Evolutionary conservation across 2,888 invertebrate genomes (phyloP), one percentile per base, ranked within the genome.

Genomic region (Andrena hattorfiana): DNA sequence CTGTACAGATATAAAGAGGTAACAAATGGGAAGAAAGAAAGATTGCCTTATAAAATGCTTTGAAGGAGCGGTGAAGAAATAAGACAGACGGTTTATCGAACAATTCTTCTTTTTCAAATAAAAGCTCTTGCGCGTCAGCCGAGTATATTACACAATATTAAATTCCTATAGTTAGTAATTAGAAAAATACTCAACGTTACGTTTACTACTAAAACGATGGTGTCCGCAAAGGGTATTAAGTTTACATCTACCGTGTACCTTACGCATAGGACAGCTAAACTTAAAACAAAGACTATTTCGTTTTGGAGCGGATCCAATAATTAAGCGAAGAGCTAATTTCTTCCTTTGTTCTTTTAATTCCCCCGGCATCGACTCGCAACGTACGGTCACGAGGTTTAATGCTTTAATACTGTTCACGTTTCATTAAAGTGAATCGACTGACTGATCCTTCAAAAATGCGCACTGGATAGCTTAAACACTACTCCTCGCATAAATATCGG

Each of bases 391-490:
- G 54, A 48, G 23, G 60, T 49, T 70, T 62, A 67, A 60, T 10
- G 42, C 60, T 69, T 49, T 81, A 81, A 81, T 81, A 81, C 81
- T 81, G 81, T 68, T 51, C 35, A 20, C 63, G 28, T 60, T 30
- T 48, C 23, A 64, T 20, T 28, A 49, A 32, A 23, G 30, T n/a
- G 30, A n/a, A 13, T 76, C 30, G 16, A 26, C 7, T 7, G 26
- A 67, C 30, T 75, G 42, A 42, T 13, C 16, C 4, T 16, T 0
- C 16, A 13, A 13, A 4, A 54, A 63, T 54, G 28, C 48, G 7
- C 23, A 26, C 5, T 23, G 49, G 16, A 10, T 51, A 69, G 10
- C 2, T 71, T 71, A 73, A 67, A 5, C 35, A 66, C 23, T 30
- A 67, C 20, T 42, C 23, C 10, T 60, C 49, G 66, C 20, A 56